Evolutionary conservation across 2,113 vertebrate genomes (phyloP).

Genomic region (Bungarus multicinctus): DNA sequence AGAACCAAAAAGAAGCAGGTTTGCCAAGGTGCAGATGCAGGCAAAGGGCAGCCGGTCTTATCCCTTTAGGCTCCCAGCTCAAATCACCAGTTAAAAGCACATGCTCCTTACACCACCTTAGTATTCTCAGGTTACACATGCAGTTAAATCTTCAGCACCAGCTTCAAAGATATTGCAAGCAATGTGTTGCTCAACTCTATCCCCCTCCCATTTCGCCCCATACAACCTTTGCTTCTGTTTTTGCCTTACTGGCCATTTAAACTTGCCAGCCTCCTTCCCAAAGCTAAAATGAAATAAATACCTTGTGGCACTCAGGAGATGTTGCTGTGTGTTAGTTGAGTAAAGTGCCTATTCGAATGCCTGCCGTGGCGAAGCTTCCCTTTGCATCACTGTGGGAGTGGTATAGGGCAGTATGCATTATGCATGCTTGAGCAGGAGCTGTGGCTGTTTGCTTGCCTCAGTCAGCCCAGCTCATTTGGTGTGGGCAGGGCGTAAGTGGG

Average conservation of each 20-base stretch:
- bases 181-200: neutral
- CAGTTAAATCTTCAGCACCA: neutral
- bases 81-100: constrained; percentile 27
- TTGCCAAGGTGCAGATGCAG: neutral
- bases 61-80: neutral
- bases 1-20: constrained; percentile 12
- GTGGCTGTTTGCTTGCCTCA: constrained; percentile 53
- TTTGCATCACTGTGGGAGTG: constrained; percentile 34
- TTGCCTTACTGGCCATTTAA: neutral
- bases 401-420: constrained; percentile 37
- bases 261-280: neutral
- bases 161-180: constrained; percentile 27
- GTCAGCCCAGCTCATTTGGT: constrained; percentile 54
- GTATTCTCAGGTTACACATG: constrained; percentile 29
- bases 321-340: neutral
- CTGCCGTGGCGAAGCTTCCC: constrained; percentile 6
- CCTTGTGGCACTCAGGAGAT: constrained; percentile 19
- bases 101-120: constrained; percentile 18
- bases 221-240: neutral
- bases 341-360: neutral
- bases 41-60: constrained; percentile 17
- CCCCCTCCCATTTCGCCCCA: neutral
- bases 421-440: constrained; percentile 60
- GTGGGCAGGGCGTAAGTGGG: constrained; percentile 62
- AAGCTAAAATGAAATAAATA: neutral